A percentile compares a stretch with the other conserved stretches of the same genome.
Conservation (phyloP, 2,113 vertebrate species). For the Zosterops lateralis region DNA sequence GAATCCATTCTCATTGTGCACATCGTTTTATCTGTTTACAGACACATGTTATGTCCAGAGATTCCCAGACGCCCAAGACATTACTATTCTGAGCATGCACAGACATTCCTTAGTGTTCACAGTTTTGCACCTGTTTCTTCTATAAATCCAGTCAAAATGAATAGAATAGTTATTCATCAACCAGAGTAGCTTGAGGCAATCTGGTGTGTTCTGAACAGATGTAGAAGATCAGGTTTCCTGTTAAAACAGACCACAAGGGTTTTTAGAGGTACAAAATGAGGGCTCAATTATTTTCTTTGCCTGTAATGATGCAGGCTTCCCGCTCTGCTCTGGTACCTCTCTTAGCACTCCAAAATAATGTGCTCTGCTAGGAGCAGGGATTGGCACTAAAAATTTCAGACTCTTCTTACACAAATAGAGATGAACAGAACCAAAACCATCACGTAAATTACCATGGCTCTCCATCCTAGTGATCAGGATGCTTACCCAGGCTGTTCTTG, state of each 20-base stretch:
- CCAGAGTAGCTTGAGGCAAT: neutral
- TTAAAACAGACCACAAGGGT: neutral
- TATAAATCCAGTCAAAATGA: slow-evolving; percentile 4
- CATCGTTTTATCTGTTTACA: neutral
- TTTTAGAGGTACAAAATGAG: neutral
- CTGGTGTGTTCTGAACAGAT: slow-evolving; percentile 15
- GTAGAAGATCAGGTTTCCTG: slow-evolving; percentile 4
- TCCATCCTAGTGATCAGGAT: neutral
- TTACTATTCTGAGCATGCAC: neutral
- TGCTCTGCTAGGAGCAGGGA: neutral
- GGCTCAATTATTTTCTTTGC: neutral
- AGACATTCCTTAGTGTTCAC: neutral
- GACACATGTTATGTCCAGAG: neutral
- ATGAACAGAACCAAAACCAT: neutral
- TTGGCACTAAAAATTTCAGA: neutral
- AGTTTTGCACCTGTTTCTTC: slow-evolving; percentile 4
- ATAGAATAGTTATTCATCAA: neutral
- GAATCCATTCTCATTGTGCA: neutral
- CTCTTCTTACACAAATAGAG: neutral
- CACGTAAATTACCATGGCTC: neutral
- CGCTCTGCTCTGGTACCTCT: neutral
- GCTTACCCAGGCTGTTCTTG: neutral
- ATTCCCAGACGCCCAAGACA: neutral
- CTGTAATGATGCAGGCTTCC: neutral
- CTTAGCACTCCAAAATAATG: neutral